These are phyloP conservation scores for Sinohyriopsis cumingii DNA, from an alignment of 2,888 invertebrate species.

Conservation along the genomic window DNA sequence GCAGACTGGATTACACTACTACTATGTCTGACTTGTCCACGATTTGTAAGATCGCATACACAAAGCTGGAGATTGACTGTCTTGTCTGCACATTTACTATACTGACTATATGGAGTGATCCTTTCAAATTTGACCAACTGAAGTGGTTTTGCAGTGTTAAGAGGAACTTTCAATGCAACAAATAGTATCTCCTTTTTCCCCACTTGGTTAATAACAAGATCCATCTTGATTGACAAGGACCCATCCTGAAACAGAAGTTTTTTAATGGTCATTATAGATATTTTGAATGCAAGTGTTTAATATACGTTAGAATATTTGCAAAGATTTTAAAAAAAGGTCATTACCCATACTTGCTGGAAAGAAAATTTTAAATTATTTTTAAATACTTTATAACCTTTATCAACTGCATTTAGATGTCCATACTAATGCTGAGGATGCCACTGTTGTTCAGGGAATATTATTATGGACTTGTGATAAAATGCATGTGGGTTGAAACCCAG, in stretches of 20 bases:
- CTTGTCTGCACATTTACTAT: constrained; percentile 45
- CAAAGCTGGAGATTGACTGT: constrained; percentile 49
- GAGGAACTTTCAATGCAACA: constrained; percentile 38
- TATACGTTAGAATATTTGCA: too few species aligned
- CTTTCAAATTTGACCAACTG: constrained; percentile 44
- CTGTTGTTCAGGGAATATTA: too few species aligned
- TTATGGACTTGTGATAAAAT: too few species aligned
- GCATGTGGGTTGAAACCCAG: too few species aligned
- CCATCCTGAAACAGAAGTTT: constrained; percentile 24
- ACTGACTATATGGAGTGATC: constrained; percentile 51
- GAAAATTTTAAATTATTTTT: too few species aligned
- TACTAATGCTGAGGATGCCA: too few species aligned
- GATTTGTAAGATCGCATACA: constrained; percentile 38
- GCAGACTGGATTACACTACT: neutral
- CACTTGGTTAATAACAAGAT: constrained; percentile 30
- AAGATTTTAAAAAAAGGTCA: too few species aligned
- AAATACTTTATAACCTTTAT: too few species aligned
- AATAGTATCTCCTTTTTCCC: constrained; percentile 19
- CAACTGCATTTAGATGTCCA: too few species aligned
- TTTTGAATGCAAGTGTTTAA: too few species aligned
- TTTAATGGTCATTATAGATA: neutral
- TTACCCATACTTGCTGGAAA: too few species aligned
- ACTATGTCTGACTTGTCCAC: too few species aligned
- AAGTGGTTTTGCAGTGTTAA: constrained; percentile 11
- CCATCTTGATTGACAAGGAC: constrained; percentile 37